These are phyloP conservation scores for Noctua janthe DNA, from an alignment of 2,888 invertebrate species.

Conservation along the genomic window DNA sequence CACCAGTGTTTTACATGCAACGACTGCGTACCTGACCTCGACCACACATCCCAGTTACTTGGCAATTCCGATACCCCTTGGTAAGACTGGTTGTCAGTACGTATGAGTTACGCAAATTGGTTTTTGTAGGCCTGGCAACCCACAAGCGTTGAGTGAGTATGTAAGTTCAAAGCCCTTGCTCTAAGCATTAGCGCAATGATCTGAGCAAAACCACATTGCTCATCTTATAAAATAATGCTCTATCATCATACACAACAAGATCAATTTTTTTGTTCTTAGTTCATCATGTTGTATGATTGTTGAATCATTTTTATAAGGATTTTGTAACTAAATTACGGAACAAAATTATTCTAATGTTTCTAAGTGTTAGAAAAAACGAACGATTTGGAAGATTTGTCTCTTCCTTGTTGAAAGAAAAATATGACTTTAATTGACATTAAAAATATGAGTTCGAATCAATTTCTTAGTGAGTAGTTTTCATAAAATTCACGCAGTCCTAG, in stretches of 20 bases:
- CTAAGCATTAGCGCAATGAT: conserved; percentile 4
- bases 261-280: not conserved
- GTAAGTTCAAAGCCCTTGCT: conserved; percentile 11
- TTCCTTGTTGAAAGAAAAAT: not conserved
- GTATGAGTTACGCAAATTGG: not conserved
- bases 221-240: conserved; percentile 1
- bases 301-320: not conserved
- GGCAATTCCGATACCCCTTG: not conserved
- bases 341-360: not conserved
- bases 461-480: not conserved
- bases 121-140: not conserved
- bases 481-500: not conserved
- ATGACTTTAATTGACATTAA: not conserved
- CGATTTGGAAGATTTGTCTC: not conserved
- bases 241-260: conserved; percentile 7
- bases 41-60: not conserved
- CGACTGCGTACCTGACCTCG: not conserved
- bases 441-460: not conserved
- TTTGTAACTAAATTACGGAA: not conserved
- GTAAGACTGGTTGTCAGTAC: not conserved
- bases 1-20: not conserved
- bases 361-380: not conserved
- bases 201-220: not conserved
- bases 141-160: not conserved
- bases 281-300: not conserved